phyloP scores from a whole-genome alignment of 2,113 vertebrate genomes.

The Scomber japonicus region DNA sequence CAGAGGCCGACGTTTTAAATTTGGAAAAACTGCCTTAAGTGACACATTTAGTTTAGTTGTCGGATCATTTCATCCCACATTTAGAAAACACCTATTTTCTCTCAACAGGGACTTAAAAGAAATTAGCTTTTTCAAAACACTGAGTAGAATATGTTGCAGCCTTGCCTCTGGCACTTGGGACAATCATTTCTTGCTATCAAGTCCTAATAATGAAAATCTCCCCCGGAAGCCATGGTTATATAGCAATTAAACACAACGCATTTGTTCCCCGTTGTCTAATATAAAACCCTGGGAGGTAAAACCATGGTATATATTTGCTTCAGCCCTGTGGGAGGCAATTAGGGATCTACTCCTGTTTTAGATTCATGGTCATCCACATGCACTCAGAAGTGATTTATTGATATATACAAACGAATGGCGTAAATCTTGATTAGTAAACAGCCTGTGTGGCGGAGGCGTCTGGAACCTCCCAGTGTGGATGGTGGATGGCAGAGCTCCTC shows the following conservation, averaged over 20 bases:
- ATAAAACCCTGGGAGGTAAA: conserved; percentile 43
- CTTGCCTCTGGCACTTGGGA: conserved; percentile 32
- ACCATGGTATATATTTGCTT: conserved; percentile 12
- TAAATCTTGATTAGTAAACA: conserved; percentile 68
- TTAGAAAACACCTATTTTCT: conserved; percentile 16
- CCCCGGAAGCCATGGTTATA: conserved; percentile 15
- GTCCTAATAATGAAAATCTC: conserved; percentile 21
- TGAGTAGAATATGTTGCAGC: conserved; percentile 8
- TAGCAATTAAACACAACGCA: conserved; percentile 60
- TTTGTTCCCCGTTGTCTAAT: conserved; percentile 34
- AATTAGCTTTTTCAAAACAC: conserved; percentile 32
- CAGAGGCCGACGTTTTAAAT: conserved; percentile 23
- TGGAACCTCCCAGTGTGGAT: conserved; percentile 46
- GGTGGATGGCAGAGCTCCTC: conserved; percentile 52
- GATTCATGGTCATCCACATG: conserved; percentile 64
- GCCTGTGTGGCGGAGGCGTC: conserved; percentile 24
- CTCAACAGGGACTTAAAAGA: not conserved
- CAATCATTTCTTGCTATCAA: conserved; percentile 15
- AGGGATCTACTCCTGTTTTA: conserved; percentile 52
- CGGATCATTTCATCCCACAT: conserved; percentile 21
- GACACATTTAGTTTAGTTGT: conserved; percentile 4
- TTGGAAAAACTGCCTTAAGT: conserved; percentile 16
- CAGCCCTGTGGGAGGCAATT: conserved; percentile 61
- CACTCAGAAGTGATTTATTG: conserved; percentile 61
- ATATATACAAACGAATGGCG: conserved; percentile 46